phyloP scores from a whole-genome alignment of 2,888 invertebrate species.

The Synergus itoensis region DNA sequence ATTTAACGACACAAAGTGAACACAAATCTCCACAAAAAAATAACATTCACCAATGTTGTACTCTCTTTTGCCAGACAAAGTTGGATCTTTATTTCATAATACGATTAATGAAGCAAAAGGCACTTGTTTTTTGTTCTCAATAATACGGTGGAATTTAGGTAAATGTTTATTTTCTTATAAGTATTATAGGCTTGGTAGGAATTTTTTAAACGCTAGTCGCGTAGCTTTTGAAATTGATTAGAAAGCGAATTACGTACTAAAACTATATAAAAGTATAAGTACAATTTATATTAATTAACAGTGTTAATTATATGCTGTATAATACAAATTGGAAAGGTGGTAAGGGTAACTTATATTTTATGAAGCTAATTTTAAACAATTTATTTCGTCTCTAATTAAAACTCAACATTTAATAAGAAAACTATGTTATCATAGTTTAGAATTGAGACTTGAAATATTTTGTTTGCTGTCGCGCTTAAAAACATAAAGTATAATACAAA shows the following conservation, averaged over 20 bases:
- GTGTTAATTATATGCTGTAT: background rate
- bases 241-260: background rate
- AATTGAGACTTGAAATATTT: too few relatives aligned
- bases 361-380: background rate
- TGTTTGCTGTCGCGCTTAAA: background rate
- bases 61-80: background rate
- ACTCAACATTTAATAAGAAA: background rate
- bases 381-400: background rate
- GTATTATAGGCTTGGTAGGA: slow-evolving; percentile 7
- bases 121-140: background rate
- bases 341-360: background rate
- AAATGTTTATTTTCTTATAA: background rate
- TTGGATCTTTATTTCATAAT: background rate
- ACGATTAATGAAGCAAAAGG: background rate
- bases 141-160: slow-evolving; percentile 7
- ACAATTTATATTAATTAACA: background rate
- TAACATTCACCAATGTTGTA: background rate
- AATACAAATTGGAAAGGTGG: background rate
- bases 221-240: background rate
- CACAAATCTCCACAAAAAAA: background rate
- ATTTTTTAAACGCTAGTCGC: slow-evolving; percentile 2
- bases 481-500: background rate
- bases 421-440: background rate
- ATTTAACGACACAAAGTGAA: background rate
- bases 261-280: background rate